Percentiles rank a stretch among this genome's conserved stretches.
phyloP scores from a whole-genome alignment of 2,113 vertebrate species.

The Leuciscus idus region DNA sequence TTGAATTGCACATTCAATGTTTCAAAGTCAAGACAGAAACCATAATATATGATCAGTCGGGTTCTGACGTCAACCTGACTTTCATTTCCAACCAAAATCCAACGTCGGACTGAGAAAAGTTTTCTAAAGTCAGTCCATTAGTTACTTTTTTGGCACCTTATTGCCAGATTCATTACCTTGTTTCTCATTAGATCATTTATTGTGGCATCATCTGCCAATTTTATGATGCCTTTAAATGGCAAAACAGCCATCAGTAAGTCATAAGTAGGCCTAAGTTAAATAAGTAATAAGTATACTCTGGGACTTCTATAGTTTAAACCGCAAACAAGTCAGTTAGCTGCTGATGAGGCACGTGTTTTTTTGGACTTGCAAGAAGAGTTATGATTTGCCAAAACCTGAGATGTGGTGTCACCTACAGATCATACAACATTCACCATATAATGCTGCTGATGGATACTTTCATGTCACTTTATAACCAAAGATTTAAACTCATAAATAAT shows the following conservation, averaged over 20 bases:
- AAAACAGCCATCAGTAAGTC: neutral
- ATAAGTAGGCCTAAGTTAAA: neutral
- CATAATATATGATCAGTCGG: too few relatives aligned
- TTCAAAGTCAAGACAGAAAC: too few relatives aligned
- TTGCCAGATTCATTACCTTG: neutral
- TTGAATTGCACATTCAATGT: too few relatives aligned
- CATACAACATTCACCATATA: neutral
- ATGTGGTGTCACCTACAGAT: neutral
- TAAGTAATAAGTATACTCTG: neutral
- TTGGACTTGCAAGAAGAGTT: neutral
- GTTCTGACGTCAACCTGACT: too few relatives aligned
- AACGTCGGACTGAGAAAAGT: neutral
- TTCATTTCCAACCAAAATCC: too few relatives aligned
- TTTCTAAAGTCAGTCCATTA: neutral
- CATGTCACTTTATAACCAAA: neutral
- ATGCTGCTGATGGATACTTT: neutral
- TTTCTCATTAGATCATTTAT: conserved; percentile 5
- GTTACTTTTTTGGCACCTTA: neutral
- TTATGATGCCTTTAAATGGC: neutral
- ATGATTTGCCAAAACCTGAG: neutral
- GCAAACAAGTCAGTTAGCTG: neutral
- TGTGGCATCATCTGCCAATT: neutral
- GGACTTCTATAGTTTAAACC: neutral
- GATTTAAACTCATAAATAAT: neutral
- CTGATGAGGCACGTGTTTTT: neutral